Evolutionary conservation across 1,140 invertebrate genomes (phyloP).

Genomic region (Plutomurus gul): DNA sequence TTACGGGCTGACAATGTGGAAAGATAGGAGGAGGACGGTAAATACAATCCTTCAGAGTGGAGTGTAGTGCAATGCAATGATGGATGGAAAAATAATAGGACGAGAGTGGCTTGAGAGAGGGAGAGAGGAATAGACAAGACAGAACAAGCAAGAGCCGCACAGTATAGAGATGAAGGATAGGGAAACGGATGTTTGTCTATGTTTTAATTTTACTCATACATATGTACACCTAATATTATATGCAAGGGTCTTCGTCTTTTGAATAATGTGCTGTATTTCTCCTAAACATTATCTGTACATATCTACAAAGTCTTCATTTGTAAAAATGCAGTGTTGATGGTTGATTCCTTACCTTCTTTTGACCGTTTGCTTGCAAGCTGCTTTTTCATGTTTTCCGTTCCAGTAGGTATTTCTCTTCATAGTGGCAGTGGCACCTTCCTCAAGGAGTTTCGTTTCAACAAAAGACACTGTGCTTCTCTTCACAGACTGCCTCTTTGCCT

Average conservation of each 20-base stretch:
- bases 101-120: too few relatives aligned
- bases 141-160: neutral
- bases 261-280: neutral
- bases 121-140: neutral
- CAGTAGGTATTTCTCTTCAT: neutral
- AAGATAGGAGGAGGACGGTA: neutral
- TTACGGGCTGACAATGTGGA: neutral
- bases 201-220: neutral
- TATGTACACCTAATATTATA: too few relatives aligned
- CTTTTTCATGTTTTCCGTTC: slow-evolving; percentile 16
- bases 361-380: neutral
- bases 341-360: neutral
- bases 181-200: neutral
- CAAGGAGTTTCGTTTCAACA: neutral
- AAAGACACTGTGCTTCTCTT: neutral
- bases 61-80: neutral
- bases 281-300: neutral
- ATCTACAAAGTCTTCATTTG: slow-evolving; percentile 27
- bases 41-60: neutral
- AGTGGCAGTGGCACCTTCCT: neutral
- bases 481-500: neutral
- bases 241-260: too few relatives aligned
- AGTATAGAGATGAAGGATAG: neutral
- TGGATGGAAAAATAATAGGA: slow-evolving; percentile 16
- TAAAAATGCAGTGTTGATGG: slow-evolving; percentile 24